Evolutionary conservation across 2,113 vertebrate species (phyloP).

Genomic region (Thomomys bottae): DNA sequence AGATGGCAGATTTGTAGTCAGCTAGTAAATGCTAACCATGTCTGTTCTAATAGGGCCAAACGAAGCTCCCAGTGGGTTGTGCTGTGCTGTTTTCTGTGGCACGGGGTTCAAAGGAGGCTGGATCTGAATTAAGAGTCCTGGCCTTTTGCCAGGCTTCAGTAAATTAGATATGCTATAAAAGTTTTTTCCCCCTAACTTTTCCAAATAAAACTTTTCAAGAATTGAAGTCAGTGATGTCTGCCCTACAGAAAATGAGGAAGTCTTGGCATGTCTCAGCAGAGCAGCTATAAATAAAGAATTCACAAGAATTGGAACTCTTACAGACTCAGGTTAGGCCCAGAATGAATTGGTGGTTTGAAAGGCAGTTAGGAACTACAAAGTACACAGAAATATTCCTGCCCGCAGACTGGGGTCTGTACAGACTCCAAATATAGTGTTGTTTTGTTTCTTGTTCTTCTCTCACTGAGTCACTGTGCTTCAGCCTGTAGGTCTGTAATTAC

Average conservation of each 20-base stretch:
- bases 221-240: neutral
- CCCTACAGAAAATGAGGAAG: neutral
- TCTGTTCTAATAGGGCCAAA: neutral
- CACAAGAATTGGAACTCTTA: neutral
- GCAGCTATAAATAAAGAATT: slow-evolving; percentile 5
- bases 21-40: neutral
- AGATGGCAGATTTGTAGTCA: neutral
- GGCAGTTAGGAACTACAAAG: neutral
- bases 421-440: neutral
- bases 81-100: fast-evolving
- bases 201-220: slow-evolving; percentile 30
- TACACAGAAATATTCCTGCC: neutral
- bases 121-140: neutral
- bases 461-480: neutral
- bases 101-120: neutral
- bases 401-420: neutral
- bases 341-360: neutral
- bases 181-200: neutral
- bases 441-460: neutral
- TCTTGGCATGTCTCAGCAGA: neutral
- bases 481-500: neutral
- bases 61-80: neutral
- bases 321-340: neutral
- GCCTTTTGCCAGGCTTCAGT: neutral
- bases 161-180: neutral